Base-by-base conservation (phyloP, 1,140 invertebrate species). In the Magallana ariakensis region DNA sequence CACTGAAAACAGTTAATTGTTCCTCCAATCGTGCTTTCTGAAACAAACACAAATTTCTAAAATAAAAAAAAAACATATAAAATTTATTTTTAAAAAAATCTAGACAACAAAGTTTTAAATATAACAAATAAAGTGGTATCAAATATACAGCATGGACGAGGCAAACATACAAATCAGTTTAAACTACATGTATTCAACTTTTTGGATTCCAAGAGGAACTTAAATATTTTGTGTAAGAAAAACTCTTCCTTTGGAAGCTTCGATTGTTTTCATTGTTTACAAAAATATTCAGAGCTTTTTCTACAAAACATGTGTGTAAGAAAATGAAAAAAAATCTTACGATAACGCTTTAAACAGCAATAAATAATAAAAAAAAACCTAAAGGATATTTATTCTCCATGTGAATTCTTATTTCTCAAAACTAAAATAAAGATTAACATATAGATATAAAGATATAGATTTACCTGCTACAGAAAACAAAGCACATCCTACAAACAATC, bases 1-100 rank as follows among this genome's bases (percentile, higher is more conserved):
- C 87, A 88, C 80, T 88, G 87, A 57, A 58, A 88, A 70, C 87
- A 88, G 33, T 13, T 33, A 2, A 83, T 19, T 4, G 56, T 70
- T 0, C 60, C 58, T 56, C 46, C 55, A 26, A 54, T 53, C 53
- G 80, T 81, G 22, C 62, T 22, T 11, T 70, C 62, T 70, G 22
- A 75, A 33, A 75, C 10, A 75, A 26, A 46, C 1, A 46, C 33
- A 46, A 46, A 46, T 46, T 46, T 46, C 33, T 46, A 46, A 5
- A 46, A 46, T 46, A 46, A 46, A 46, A 46, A 46, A 4, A 46
- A 46, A 4, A 46, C 33, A 46, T 46, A 46, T 46, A 2, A 46
- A 46, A 5, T 46, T 5, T 46, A 46, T 4, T 46, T 46, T 46
- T 46, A 46, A 46, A 46, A 46, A 5, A 46, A 5, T 46, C 33